These are phyloP conservation scores for Drosophila pallidifrons DNA, from an alignment of 1,140 invertebrate species.

Conservation along the genomic window DNA sequence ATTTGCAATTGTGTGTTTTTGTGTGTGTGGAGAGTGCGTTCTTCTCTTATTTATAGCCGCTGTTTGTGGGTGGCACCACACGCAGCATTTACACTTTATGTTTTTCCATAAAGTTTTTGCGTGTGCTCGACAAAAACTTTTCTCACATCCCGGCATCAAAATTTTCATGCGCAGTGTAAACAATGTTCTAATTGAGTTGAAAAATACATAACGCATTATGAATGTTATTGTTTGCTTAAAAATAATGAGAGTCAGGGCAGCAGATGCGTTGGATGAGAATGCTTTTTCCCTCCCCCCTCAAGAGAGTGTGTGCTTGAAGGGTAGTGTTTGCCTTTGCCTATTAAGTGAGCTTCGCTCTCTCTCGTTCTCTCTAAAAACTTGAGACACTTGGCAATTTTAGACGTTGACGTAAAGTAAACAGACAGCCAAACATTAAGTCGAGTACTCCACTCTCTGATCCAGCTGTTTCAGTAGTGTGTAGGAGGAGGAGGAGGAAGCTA, in stretches of 20 bases:
- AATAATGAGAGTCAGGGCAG: conserved; percentile 57
- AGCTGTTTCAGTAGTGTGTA: neutral
- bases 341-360: conserved; percentile 44
- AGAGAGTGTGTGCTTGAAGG: neutral
- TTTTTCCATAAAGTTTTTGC: conserved; percentile 59
- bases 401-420: conserved; percentile 57
- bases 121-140: conserved; percentile 34
- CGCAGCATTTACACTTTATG: conserved; percentile 47
- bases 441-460: neutral
- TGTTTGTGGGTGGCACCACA: conserved; percentile 1
- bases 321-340: conserved; percentile 70
- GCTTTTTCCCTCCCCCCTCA: no score
- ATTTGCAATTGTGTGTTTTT: neutral
- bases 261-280: no score
- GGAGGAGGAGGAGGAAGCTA: no score
- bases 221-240: conserved; percentile 77
- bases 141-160: conserved; percentile 63
- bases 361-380: conserved; percentile 36
- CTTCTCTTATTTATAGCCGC: neutral
- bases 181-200: conserved; percentile 82
- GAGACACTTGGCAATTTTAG: conserved; percentile 62
- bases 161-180: conserved; percentile 79
- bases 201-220: conserved; percentile 79
- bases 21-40: neutral
- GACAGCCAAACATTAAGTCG: conserved; percentile 2